A percentile compares a stretch with the other conserved stretches of the same genome.
phyloP scores from a whole-genome alignment of 2,113 vertebrate genomes.

The Poicephalus meyeri region DNA sequence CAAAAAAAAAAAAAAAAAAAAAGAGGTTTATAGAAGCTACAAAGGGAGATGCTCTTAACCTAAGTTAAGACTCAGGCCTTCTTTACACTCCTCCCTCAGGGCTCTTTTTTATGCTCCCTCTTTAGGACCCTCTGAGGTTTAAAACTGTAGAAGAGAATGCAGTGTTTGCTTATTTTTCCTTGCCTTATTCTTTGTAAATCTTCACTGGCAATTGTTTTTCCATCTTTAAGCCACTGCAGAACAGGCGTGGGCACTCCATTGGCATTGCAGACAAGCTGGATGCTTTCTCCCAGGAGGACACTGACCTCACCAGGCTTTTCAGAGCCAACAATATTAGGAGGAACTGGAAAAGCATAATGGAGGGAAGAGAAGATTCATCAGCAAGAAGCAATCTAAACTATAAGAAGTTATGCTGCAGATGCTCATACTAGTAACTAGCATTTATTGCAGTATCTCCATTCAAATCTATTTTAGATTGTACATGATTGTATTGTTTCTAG shows the following conservation, averaged over 20 bases:
- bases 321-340: constrained; percentile 87
- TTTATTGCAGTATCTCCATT: not conserved
- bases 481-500: not conserved
- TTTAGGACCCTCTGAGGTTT: not conserved
- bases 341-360: constrained; percentile 75
- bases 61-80: not conserved
- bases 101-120: not conserved
- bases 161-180: not conserved
- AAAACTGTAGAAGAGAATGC: not conserved
- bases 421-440: not conserved
- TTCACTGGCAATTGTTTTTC: constrained; percentile 72
- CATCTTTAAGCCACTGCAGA: constrained; percentile 91
- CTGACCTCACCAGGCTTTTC: constrained; percentile 87
- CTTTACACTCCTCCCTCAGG: not conserved
- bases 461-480: not conserved
- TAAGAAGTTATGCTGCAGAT: not conserved
- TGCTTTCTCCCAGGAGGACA: constrained; percentile 83
- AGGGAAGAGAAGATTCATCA: constrained; percentile 26
- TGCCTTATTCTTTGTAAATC: constrained; percentile 78
- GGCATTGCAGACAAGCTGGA: constrained; percentile 84
- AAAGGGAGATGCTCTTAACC: not conserved
- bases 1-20: not conserved
- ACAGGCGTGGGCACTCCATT: constrained; percentile 82
- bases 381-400: not conserved
- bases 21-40: not conserved